These are phyloP conservation scores for Perca schrenkii DNA, from an alignment of 2,113 vertebrate genomes.

Conservation along the genomic window DNA sequence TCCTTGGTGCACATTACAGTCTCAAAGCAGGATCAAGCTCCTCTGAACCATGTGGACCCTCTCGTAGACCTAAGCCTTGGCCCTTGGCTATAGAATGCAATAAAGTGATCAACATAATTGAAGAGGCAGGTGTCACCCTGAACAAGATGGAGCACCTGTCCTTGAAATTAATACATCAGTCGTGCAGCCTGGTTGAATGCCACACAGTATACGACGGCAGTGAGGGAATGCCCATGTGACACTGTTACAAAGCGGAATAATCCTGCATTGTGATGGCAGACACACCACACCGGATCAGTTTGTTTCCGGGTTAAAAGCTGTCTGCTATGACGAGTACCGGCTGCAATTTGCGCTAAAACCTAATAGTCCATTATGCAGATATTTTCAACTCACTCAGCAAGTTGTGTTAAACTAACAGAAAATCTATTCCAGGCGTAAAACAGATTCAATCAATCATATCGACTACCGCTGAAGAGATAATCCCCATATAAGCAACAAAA, in stretches of 20 bases:
- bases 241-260: constrained; percentile 53
- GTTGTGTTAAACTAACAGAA: neutral
- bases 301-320: constrained; percentile 57
- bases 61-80: constrained; percentile 6
- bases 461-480: neutral
- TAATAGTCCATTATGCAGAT: neutral
- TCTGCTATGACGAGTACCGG: neutral
- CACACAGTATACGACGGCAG: constrained; percentile 1
- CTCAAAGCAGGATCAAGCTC: constrained; percentile 16
- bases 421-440: neutral
- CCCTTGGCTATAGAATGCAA: constrained; percentile 43
- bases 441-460: constrained; percentile 11
- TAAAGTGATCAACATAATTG: constrained; percentile 68
- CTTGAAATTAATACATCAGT: constrained; percentile 71
- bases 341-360: neutral
- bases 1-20: constrained; percentile 24
- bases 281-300: constrained; percentile 45
- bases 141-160: constrained; percentile 70
- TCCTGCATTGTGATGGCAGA: constrained; percentile 59
- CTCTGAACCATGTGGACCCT: constrained; percentile 27
- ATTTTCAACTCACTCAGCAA: neutral
- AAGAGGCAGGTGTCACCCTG: constrained; percentile 58
- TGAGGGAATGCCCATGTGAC: constrained; percentile 53
- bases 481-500: neutral
- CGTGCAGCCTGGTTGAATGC: constrained; percentile 7